Percentiles rank a stretch among this genome's conserved stretches.
phyloP scores from a whole-genome alignment of 2,888 invertebrate genomes.

The Xestia rhomboidea region DNA sequence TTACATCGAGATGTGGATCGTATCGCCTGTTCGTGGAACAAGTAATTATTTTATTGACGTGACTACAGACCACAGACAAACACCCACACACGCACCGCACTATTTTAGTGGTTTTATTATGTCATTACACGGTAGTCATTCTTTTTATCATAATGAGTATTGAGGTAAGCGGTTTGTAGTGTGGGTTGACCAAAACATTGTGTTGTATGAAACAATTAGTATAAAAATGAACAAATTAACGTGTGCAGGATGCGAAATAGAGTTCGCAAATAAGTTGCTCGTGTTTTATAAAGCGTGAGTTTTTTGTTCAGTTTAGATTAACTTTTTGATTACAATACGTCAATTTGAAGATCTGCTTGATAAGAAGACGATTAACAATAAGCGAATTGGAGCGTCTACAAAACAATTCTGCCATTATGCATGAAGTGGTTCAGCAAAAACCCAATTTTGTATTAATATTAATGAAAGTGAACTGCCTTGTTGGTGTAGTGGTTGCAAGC shows the following conservation, averaged over 20 bases:
- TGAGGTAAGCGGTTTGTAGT: conserved; percentile 1
- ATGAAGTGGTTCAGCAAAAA: conserved; percentile 19
- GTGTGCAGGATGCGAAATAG: not conserved
- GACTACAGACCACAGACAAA: conserved; percentile 46
- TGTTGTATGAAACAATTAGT: conserved; percentile 30
- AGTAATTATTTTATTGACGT: conserved; percentile 76
- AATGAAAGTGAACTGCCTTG: conserved; percentile 28
- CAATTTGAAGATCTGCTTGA: conserved; percentile 40
- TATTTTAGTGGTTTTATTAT: conserved; percentile 46
- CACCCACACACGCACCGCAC: conserved; percentile 32
- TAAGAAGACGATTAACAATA: conserved; percentile 37
- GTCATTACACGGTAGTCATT: conserved; percentile 48
- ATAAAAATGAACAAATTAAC: conserved; percentile 20
- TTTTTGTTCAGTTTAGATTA: conserved; percentile 29
- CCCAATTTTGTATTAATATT: conserved; percentile 9
- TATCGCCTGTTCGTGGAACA: conserved; percentile 79
- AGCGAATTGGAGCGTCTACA: conserved; percentile 11
- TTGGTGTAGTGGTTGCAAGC: conserved; percentile 5
- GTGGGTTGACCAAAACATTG: conserved; percentile 32
- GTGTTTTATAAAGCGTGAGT: not conserved
- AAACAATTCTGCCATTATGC: conserved; percentile 13
- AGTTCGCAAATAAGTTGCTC: conserved; percentile 25
- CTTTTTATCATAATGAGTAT: conserved; percentile 37
- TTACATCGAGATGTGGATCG: conserved; percentile 80
- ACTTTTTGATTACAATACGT: conserved; percentile 28